Evolutionary conservation across 1,140 invertebrate species (phyloP), one percentile per base, ranked within the genome.

Genomic region (Stegodyphus dumicola): DNA sequence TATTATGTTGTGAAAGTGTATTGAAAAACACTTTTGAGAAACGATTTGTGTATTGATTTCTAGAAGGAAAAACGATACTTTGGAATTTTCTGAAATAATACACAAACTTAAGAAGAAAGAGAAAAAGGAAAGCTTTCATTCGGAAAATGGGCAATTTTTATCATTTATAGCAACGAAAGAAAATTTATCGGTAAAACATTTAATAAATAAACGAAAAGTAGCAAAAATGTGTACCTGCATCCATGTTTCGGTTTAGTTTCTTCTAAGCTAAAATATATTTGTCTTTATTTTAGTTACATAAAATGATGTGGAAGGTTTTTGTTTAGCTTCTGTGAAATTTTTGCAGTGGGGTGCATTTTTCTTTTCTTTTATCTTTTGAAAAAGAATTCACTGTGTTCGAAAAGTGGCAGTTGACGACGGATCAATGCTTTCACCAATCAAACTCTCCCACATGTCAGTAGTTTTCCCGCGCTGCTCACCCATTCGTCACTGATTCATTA

Each of bases 91-190:
- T 17, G n/a, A 73, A 51, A 65, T 81, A 81, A 81, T 81, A 73
- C 73, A 81, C 73, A 81, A 70, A 74, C 79, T 81, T 33, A 33
- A 33, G 33, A 33, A 33, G 33, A 33, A 33, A 33, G 33, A 33
- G 33, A 33, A 81, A 64, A 81, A 81, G 73, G 70, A 73, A 79
- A 56, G 65, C 51, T 66, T 33, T 60, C 33, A n/a, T 70, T 79
- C 65, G 73, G 70, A 73, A 81, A 81, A 81, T 81, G 79, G 79
- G 69, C 70, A 81, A 81, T 81, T 81, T 81, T 64, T 81, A 81
- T 73, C 79, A 70, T 81, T 81, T 81, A 81, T 81, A 70, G 64
- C 69, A 79, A n/a, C 3, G 33, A 33, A 33, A 33, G 3, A 33
- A 33, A 33, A 33, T 33, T 33, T 33, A 33, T 33, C 33, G 33